phyloP scores from a whole-genome alignment of 1,140 invertebrate species.

The Portunus trituberculatus region DNA sequence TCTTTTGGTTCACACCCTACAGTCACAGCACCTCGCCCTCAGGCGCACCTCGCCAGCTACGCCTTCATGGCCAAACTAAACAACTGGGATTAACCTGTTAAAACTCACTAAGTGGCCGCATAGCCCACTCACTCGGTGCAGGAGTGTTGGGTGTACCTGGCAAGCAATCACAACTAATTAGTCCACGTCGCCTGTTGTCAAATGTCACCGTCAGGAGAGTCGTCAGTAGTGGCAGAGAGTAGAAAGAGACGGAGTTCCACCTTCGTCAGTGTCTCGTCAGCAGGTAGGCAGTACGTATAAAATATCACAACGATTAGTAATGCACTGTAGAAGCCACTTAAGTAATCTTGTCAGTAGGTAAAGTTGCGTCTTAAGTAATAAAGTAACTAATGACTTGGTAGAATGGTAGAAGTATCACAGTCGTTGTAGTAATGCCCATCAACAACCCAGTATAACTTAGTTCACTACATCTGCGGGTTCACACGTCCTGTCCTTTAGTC shows the following conservation, averaged over 20 bases:
- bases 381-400: conserved; percentile 24
- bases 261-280: conserved; percentile 5
- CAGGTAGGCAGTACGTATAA: background rate
- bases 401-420: conserved; percentile 45
- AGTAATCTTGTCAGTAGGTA: background rate
- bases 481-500: background rate
- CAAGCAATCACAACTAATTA: background rate
- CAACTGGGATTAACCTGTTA: background rate
- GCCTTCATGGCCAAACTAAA: background rate
- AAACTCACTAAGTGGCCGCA: background rate
- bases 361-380: background rate
- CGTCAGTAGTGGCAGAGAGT: background rate
- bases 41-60: background rate
- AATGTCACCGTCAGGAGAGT: background rate
- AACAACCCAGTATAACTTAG: background rate
- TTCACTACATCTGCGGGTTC: background rate
- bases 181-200: background rate
- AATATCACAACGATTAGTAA: background rate
- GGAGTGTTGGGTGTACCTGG: background rate
- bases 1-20: background rate
- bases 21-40: background rate
- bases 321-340: background rate
- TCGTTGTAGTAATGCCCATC: conserved; percentile 45
- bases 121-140: background rate
- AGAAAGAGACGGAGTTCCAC: background rate